A percentile compares a stretch with the other conserved stretches of the same genome.
Evolutionary conservation across 2,888 invertebrate species (phyloP).

Genomic region (Eutolmus rufibarbis): DNA sequence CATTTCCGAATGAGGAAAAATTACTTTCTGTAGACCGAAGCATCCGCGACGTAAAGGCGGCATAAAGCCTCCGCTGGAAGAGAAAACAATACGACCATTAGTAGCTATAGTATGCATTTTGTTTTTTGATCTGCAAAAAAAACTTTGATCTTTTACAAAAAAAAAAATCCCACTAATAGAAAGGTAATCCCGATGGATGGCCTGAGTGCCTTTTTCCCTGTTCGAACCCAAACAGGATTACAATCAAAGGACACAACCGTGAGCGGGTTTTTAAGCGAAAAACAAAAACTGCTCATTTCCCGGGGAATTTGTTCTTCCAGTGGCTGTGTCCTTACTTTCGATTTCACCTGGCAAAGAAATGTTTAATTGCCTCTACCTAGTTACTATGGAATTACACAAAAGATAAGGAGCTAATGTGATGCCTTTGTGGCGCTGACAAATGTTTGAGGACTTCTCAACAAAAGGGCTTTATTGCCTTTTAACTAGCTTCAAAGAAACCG

Average conservation of each 20-base stretch:
- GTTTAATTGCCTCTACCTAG: background rate
- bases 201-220: background rate
- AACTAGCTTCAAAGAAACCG: background rate
- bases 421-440: background rate
- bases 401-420: background rate
- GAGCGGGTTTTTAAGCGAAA: background rate
- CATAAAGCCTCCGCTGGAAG: background rate
- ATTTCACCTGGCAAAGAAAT: background rate
- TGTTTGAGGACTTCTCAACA: background rate
- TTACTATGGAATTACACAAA: background rate
- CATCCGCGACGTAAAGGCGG: background rate
- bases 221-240: background rate
- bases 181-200: background rate
- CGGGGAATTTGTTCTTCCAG: background rate
- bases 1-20: slow-evolving; percentile 28
- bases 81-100: slow-evolving; percentile 14
- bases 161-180: background rate
- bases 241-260: background rate
- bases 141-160: slow-evolving; percentile 32
- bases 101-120: background rate
- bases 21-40: background rate
- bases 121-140: background rate
- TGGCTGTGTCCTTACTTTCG: background rate
- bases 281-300: background rate
- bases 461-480: background rate